phyloP scores from a whole-genome alignment of 2,113 vertebrate genomes.

The Macrotis lagotis region DNA sequence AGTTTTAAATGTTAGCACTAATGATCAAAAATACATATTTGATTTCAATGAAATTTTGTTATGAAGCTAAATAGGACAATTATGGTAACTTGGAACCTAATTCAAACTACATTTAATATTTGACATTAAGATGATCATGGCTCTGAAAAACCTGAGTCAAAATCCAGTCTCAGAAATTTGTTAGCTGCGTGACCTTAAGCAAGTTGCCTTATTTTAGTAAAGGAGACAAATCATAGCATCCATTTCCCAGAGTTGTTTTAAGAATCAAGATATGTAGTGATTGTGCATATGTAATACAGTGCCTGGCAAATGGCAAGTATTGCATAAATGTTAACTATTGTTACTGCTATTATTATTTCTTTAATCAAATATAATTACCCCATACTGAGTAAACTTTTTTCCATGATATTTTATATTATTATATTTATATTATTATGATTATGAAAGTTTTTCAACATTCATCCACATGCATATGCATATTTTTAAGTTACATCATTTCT shows the following conservation, averaged over 20 bases:
- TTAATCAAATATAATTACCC: too few relatives aligned
- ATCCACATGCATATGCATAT: too few relatives aligned
- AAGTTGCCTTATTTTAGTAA: neutral
- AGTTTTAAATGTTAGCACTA: neutral
- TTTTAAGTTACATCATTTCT: too few relatives aligned
- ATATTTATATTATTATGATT: too few relatives aligned
- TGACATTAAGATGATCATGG: neutral
- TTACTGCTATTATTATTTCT: too few relatives aligned
- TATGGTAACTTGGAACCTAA: neutral
- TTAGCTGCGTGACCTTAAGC: neutral
- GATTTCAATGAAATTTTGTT: neutral
- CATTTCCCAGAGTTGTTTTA: neutral
- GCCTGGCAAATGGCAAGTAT: too few relatives aligned
- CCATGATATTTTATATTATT: too few relatives aligned
- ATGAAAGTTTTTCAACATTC: too few relatives aligned
- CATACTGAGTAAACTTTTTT: too few relatives aligned
- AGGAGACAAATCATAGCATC: neutral
- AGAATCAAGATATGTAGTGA: too few relatives aligned
- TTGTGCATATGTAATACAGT: too few relatives aligned
- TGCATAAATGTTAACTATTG: too few relatives aligned
- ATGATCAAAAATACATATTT: neutral
- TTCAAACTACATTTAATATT: neutral
- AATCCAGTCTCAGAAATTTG: neutral
- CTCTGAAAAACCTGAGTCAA: neutral
- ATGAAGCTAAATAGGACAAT: neutral